Percentiles rank a stretch among this genome's conserved stretches.
These are phyloP conservation scores for Aythya baeri DNA, from an alignment of 2,113 vertebrate genomes.

Conservation along the genomic window DNA sequence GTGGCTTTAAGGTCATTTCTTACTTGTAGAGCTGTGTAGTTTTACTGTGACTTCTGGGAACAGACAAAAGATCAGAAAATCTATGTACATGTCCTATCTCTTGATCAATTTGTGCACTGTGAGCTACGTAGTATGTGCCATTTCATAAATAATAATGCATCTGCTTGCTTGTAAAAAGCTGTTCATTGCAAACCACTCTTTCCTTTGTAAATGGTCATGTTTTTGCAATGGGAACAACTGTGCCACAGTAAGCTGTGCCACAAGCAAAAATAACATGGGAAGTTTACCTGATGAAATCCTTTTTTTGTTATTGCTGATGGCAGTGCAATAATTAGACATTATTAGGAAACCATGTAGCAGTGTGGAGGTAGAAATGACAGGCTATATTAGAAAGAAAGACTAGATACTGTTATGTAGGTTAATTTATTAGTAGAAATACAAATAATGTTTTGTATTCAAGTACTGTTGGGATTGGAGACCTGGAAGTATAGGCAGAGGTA, in stretches of 20 bases:
- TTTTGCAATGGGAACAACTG: background rate
- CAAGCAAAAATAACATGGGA: background rate
- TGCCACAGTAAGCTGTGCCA: background rate
- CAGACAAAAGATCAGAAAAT: background rate
- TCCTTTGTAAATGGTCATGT: background rate
- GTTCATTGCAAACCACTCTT: background rate
- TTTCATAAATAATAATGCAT: background rate
- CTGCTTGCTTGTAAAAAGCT: background rate
- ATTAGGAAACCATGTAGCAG: background rate
- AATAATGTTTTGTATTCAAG: background rate
- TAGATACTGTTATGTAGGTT: background rate
- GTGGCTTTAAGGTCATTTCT: background rate
- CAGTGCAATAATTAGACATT: background rate
- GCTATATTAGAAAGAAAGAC: background rate
- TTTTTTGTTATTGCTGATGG: background rate
- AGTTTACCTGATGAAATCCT: background rate
- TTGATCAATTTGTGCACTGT: background rate
- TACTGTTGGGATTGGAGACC: background rate
- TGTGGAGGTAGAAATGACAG: background rate
- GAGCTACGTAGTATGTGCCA: background rate
- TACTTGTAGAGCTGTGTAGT: background rate
- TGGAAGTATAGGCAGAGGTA: background rate
- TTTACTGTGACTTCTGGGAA: background rate
- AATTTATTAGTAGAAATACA: background rate
- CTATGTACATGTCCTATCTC: background rate